These are phyloP conservation scores for Ichneumoninae sp. DNA, from an alignment of 2,888 invertebrate genomes.

Conservation along the genomic window DNA sequence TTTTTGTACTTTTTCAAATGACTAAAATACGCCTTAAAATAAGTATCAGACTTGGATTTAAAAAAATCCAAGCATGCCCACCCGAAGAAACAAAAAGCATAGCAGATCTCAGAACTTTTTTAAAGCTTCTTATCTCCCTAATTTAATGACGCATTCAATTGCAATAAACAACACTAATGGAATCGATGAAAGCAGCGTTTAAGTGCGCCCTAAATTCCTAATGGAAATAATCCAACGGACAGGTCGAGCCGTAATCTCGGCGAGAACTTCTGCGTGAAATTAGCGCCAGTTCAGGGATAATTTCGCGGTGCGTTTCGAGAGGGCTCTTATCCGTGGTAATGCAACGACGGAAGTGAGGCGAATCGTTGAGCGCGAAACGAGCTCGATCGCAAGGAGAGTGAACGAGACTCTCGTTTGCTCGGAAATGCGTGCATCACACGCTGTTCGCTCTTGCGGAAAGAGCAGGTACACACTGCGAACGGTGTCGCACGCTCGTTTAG, in stretches of 20 bases:
- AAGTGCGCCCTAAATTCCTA: constrained; percentile 41
- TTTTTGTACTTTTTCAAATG: neutral
- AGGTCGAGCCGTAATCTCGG: constrained; percentile 15
- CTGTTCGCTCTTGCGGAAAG: constrained; percentile 22
- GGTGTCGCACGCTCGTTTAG: constrained; percentile 70
- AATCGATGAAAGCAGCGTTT: constrained; percentile 13
- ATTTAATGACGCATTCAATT: constrained; percentile 7
- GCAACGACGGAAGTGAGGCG: constrained; percentile 62
- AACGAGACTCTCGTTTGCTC: constrained; percentile 30
- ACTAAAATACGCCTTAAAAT: neutral
- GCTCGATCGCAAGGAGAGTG: constrained; percentile 51
- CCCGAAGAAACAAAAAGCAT: no score
- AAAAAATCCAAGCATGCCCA: neutral
- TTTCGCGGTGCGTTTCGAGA: constrained; percentile 3
- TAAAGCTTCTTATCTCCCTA: neutral
- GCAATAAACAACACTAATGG: constrained; percentile 8
- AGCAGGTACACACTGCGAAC: constrained; percentile 11
- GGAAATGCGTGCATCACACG: constrained; percentile 13
- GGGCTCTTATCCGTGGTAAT: constrained; percentile 53
- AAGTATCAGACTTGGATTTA: neutral
- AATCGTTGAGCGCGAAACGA: constrained; percentile 69
- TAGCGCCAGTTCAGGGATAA: neutral
- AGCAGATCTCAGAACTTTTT: neutral
- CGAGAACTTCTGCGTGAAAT: constrained; percentile 12
- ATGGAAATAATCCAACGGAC: constrained; percentile 21